phyloP scores from a whole-genome alignment of 2,888 invertebrate genomes.

The Nomada hirtipes region DNA sequence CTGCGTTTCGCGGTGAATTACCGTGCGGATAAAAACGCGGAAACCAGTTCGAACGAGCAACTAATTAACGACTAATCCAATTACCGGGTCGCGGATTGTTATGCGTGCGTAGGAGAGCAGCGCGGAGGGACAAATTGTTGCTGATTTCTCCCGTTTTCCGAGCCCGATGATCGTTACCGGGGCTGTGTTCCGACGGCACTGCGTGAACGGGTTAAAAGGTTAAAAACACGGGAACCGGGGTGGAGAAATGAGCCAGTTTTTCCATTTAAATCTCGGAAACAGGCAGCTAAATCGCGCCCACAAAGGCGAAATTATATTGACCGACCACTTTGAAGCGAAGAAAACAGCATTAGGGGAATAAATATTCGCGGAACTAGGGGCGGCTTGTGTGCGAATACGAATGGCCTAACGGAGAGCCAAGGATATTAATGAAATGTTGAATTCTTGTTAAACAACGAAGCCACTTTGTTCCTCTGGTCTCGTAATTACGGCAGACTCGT shows the following conservation, averaged over 20 bases:
- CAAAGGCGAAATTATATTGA: slow-evolving; percentile 25
- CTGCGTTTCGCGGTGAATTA: slow-evolving; percentile 23
- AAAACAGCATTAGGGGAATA: slow-evolving; percentile 2
- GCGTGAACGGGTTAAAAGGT: neutral
- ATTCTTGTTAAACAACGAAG: too few species aligned
- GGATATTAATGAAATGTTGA: neutral
- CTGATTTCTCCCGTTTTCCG: neutral
- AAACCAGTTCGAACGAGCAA: slow-evolving; percentile 8
- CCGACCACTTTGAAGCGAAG: neutral
- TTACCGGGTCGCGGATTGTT: neutral
- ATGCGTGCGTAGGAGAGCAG: slow-evolving; percentile 4
- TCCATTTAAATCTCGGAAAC: slow-evolving; percentile 37
- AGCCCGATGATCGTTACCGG: slow-evolving; percentile 2
- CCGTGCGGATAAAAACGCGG: slow-evolving; percentile 17
- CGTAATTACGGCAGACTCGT: too few species aligned
- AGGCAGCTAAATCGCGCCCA: slow-evolving; percentile 27
- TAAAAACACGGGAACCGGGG: neutral
- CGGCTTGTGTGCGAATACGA: neutral
- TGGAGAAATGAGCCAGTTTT: slow-evolving; percentile 9
- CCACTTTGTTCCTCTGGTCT: too few species aligned
- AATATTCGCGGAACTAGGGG: slow-evolving; percentile 8
- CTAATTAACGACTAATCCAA: slow-evolving; percentile 32
- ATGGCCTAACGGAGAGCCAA: neutral
- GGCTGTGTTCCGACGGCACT: neutral
- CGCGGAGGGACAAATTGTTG: neutral